Base-by-base conservation (phyloP, 2,888 invertebrate genomes). In the Dicyrtoma fusca region DNA sequence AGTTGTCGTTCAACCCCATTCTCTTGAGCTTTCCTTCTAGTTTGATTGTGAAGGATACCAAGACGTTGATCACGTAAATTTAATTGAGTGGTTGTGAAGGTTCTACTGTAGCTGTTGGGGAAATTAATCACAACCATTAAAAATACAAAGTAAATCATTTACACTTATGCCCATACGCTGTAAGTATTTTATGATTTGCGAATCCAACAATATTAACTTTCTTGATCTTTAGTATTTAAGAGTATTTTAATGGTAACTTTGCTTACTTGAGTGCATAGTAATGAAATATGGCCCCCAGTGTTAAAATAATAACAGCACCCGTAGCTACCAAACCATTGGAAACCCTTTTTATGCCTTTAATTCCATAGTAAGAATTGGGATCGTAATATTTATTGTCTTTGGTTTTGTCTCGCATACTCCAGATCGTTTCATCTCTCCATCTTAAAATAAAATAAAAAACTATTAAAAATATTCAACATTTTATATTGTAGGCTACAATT, bases 311-410 rank as follows among this genome's bases (percentile, higher is more conserved):
- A 14, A 89, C 76, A 73, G 89, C 87, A 23, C 87, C 81, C 3
- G 87, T 76, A 0, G 89, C 88, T 26, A 92, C 87, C 70, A 85
- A 84, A 64, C 84, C 84, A 83, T 91, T 91, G 0, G 90, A 86
- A 8, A 89, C 78, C 79, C 86, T 88, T 70, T 85, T 86, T 0
- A 89, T 57, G 0, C 89, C 89, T 74, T 84, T 84, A 0, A 89
- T 84, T 0, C 90, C 90, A 82, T 90, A 90, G 81, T 89, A 90
- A 0, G 86, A 83, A n/a, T 85, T 84, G 4, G 83, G 82, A 72
- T 81, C 76, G 73, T 83, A 81, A 64, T 81, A 81, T 62, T 80
- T 72, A 1, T 21, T 11, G 75, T 84, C 82, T 77, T 82, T 78
- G 25, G 74, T 79, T 76, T 83, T 81, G 74, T 86, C 83, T 47